phyloP scores from a whole-genome alignment of 2,888 invertebrate species.

The Tenthredo distinguenda region DNA sequence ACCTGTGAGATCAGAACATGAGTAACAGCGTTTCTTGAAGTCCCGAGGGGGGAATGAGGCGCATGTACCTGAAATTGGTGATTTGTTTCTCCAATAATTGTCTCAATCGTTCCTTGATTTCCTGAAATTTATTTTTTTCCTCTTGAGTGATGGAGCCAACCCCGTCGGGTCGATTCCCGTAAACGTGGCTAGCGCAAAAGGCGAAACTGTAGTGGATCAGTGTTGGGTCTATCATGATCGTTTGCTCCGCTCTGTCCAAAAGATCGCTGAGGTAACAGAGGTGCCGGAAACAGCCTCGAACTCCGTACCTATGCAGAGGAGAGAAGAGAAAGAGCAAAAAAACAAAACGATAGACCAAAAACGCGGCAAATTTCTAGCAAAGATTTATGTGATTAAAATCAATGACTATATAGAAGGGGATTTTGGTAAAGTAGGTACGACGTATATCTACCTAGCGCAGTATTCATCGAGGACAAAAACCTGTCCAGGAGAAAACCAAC shows the following conservation, averaged over 20 bases:
- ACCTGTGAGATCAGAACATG: slow-evolving; percentile 80
- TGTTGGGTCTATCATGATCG: slow-evolving; percentile 98
- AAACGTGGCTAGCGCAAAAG: slow-evolving; percentile 99
- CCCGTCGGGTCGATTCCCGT: slow-evolving; percentile 99
- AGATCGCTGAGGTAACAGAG: slow-evolving; percentile 97
- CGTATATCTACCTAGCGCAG: slow-evolving; percentile 85
- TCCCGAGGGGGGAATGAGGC: neutral
- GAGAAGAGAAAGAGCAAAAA: neutral
- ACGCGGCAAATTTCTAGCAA: neutral
- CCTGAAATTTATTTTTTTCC: slow-evolving; percentile 98
- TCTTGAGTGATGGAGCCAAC: slow-evolving; percentile 99
- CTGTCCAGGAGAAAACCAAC: slow-evolving; percentile 99
- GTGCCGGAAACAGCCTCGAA: slow-evolving; percentile 97
- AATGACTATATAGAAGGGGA: neutral
- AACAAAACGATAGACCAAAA: neutral
- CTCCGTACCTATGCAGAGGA: slow-evolving; percentile 87
- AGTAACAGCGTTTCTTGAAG: neutral
- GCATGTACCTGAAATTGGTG: slow-evolving; percentile 94
- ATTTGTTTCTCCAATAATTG: slow-evolving; percentile 98
- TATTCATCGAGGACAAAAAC: slow-evolving; percentile 99
- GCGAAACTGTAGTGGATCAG: slow-evolving; percentile 99
- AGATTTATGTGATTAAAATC: neutral
- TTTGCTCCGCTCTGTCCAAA: slow-evolving; percentile 95
- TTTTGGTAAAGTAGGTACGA: neutral
- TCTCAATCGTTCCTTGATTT: slow-evolving; percentile 96